Evolutionary conservation across 2,888 invertebrate genomes (phyloP).

Genomic region (Thereva nobilitata): DNA sequence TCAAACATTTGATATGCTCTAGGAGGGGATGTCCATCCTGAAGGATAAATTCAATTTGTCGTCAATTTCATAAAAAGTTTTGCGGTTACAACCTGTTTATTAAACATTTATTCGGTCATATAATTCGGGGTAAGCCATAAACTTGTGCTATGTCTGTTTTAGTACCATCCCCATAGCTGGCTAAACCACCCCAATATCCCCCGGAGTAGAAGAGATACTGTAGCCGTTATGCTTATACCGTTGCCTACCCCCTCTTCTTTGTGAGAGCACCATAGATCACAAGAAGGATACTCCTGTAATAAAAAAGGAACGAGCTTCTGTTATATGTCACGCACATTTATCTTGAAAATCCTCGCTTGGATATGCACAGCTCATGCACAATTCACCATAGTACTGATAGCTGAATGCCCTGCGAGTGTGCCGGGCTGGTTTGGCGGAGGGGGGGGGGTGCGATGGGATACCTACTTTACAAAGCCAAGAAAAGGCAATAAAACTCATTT

Average conservation of each 20-base stretch:
- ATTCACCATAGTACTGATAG: slow-evolving; percentile 1
- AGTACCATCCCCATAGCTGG: background rate
- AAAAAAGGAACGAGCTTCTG: slow-evolving; percentile 17
- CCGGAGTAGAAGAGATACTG: background rate
- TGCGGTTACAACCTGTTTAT: slow-evolving; percentile 23
- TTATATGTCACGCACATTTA: slow-evolving; percentile 34
- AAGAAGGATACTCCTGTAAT: slow-evolving; percentile 17
- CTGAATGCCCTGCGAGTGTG: background rate
- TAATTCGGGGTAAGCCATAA: slow-evolving; percentile 24
- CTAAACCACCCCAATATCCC: background rate
- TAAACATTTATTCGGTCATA: slow-evolving; percentile 33
- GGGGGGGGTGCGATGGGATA: background rate
- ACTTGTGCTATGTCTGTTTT: slow-evolving; percentile 17
- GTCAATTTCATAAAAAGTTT: slow-evolving; percentile 26
- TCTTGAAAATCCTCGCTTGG: slow-evolving; percentile 18
- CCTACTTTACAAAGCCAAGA: slow-evolving; percentile 16
- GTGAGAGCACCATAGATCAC: background rate
- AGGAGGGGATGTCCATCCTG: background rate
- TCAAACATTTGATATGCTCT: too few relatives aligned
- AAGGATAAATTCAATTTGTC: slow-evolving; percentile 30
- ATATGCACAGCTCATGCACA: slow-evolving; percentile 31
- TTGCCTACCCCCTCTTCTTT: background rate
- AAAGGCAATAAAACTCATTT: slow-evolving; percentile 24
- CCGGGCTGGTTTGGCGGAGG: background rate
- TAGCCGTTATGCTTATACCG: too few relatives aligned